Percentiles rank a stretch among this genome's conserved stretches.
Conservation (phyloP, 2,888 invertebrate species). For the Dioctria linearis region DNA sequence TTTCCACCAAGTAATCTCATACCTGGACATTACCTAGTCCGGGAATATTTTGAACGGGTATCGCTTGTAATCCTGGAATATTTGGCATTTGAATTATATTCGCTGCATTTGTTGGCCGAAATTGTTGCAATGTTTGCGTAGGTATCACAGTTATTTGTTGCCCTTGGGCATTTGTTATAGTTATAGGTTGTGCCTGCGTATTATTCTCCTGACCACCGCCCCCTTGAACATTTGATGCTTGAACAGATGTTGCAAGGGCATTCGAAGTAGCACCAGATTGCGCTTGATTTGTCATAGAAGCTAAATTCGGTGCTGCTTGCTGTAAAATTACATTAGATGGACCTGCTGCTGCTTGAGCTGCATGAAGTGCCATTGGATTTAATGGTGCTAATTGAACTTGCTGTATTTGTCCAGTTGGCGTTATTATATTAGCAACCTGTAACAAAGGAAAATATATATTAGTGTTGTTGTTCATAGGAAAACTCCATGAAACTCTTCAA, state of each 20-base stretch:
- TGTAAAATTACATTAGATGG: constrained; percentile 61
- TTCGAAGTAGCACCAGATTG: constrained; percentile 53
- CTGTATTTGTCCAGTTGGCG: constrained; percentile 90
- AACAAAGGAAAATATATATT: constrained; percentile 61
- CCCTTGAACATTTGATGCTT: constrained; percentile 28
- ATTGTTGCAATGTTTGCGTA: constrained; percentile 74
- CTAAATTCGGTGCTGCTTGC: constrained; percentile 60
- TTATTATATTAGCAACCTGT: constrained; percentile 87
- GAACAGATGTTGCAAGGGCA: constrained; percentile 45
- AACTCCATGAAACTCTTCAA: background rate
- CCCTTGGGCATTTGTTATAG: constrained; percentile 81
- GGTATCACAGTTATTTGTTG: constrained; percentile 91
- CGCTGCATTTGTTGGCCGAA: constrained; percentile 62
- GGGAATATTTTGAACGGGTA: constrained; percentile 83
- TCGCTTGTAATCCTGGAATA: constrained; percentile 74
- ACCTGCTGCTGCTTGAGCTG: constrained; percentile 63
- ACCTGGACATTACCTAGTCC: constrained; percentile 88
- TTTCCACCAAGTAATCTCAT: constrained; percentile 53
- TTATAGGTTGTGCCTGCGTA: constrained; percentile 76
- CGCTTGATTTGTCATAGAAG: constrained; percentile 63
- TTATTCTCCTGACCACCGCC: constrained; percentile 4
- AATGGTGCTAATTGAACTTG: constrained; percentile 88
- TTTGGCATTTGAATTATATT: constrained; percentile 69
- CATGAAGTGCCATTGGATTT: constrained; percentile 68
- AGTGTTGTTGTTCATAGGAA: constrained; percentile 9